Percentiles rank a stretch among this genome's conserved stretches.
These are phyloP conservation scores for Bactericera cockerelli DNA, from an alignment of 1,140 invertebrate species.

Conservation along the genomic window DNA sequence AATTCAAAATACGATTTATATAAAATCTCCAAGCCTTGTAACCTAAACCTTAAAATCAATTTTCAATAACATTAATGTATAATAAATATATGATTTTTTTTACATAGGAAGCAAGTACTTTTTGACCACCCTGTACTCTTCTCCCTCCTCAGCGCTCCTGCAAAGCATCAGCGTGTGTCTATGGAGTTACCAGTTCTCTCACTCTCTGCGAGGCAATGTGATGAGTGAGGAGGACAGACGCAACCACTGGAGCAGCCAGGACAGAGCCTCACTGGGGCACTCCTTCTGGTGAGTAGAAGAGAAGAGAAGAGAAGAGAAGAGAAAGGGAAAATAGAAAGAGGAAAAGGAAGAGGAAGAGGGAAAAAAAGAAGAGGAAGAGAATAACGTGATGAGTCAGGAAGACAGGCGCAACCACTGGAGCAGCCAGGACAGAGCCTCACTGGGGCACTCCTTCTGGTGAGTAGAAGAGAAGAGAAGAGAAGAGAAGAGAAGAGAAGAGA, in stretches of 20 bases:
- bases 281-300: constrained; percentile 57
- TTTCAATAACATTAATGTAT: no score
- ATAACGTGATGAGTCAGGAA: constrained; percentile 62
- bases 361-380: no score
- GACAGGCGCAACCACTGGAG: constrained; percentile 56
- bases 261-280: constrained; percentile 48
- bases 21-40: background rate
- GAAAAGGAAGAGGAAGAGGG: constrained; percentile 46
- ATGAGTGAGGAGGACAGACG: constrained; percentile 54
- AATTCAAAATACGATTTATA: background rate
- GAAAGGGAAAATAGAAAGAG: constrained; percentile 52
- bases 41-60: no score
- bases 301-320: constrained; percentile 65
- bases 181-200: constrained; percentile 59
- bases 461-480: constrained; percentile 53
- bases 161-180: constrained; percentile 47
- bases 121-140: constrained; percentile 41
- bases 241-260: constrained; percentile 54
- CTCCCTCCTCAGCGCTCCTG: constrained; percentile 46
- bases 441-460: constrained; percentile 67
- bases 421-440: constrained; percentile 45
- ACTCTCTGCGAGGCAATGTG: constrained; percentile 56
- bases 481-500: constrained; percentile 52
- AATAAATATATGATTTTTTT: no score
- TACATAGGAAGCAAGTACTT: no score